Evolutionary conservation across 1,140 invertebrate genomes (phyloP).

Genomic region (Apolygus lucorum): DNA sequence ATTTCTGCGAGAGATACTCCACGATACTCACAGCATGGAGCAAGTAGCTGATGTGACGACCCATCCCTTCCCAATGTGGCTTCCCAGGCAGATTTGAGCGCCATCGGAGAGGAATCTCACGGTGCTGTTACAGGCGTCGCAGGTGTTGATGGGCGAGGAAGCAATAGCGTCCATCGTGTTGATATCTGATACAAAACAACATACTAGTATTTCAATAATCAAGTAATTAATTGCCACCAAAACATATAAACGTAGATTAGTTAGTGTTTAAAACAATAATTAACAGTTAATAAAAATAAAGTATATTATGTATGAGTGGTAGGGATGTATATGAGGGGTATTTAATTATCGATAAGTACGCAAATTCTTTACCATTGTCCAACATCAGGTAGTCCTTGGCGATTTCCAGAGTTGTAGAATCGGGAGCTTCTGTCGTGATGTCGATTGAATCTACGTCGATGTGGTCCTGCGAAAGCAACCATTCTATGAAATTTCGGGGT

Average conservation of each 20-base stretch:
- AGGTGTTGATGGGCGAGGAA: not conserved
- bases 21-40: constrained; percentile 31
- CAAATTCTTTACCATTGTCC: constrained; percentile 8
- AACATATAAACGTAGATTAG: too few species aligned
- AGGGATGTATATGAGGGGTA: too few species aligned
- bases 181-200: not conserved
- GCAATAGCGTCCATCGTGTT: not conserved
- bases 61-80: constrained; percentile 30
- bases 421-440: not conserved
- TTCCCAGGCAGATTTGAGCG: constrained; percentile 31
- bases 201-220: too few species aligned
- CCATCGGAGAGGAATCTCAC: not conserved
- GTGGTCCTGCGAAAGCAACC: not conserved
- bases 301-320: too few species aligned
- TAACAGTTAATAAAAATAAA: too few species aligned
- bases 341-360: too few species aligned
- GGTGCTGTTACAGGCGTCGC: constrained; percentile 10
- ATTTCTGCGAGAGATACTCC: too few species aligned
- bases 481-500: not conserved
- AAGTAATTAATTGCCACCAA: too few species aligned
- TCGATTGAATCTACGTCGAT: constrained; percentile 1
- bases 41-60: constrained; percentile 34
- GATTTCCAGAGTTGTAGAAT: not conserved
- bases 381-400: not conserved
- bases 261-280: too few species aligned